Conservation (phyloP, 2,797 vertebrate species). For the Xenops minutus region DNA sequence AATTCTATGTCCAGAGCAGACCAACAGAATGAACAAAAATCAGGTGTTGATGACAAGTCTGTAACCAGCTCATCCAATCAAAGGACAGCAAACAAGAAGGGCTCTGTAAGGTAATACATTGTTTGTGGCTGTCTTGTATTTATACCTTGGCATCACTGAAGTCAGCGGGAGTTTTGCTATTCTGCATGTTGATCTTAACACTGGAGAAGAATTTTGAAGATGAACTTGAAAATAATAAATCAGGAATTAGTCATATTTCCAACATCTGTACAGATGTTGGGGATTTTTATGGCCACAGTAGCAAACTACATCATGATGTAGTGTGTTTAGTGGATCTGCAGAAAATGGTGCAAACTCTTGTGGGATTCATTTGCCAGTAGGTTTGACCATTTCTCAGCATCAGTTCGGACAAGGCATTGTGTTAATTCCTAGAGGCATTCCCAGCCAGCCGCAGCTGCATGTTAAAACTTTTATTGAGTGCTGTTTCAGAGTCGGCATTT, state of each 20-base stretch:
- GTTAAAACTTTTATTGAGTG: not conserved
- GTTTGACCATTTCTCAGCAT: not conserved
- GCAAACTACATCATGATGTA: not conserved
- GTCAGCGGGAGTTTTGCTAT: not conserved
- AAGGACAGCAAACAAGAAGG: not conserved
- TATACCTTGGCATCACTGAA: not conserved
- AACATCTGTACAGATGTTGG: not conserved
- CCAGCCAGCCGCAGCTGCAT: not conserved
- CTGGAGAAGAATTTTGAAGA: not conserved
- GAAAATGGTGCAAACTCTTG: not conserved
- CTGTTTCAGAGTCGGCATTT: not conserved
- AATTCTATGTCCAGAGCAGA: not conserved
- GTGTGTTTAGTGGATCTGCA: not conserved
- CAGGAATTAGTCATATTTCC: not conserved
- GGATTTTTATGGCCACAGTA: not conserved
- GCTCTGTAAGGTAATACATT: conserved; percentile 52
- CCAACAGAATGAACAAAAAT: conserved; percentile 27
- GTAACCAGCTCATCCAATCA: not conserved
- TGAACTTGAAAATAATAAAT: not conserved
- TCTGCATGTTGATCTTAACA: not conserved
- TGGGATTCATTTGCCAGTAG: not conserved
- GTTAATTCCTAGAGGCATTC: not conserved
- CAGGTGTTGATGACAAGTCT: not conserved
- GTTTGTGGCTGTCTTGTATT: not conserved
- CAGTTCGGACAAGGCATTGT: not conserved